Evolutionary conservation across 2,797 vertebrate species (phyloP), one percentile per base, ranked within the genome.

Genomic region (Synaphobranchus kaupii): DNA sequence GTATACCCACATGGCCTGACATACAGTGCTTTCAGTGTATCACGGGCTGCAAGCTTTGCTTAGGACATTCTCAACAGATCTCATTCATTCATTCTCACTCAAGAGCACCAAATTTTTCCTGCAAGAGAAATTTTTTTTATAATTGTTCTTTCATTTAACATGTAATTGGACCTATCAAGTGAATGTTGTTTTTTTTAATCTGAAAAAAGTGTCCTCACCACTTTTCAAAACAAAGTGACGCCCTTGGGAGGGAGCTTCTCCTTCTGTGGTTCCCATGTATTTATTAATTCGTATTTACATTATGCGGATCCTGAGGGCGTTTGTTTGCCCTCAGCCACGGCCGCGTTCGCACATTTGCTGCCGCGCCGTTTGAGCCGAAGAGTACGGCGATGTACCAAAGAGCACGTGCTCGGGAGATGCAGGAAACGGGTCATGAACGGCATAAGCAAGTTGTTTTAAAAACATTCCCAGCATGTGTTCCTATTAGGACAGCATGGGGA

Each of bases 391-490:
- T 10, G 31, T 22, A 7, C 39, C 15, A 3, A 20, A 39, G 60
- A 82, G 83, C 52, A 31, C 44, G 52, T 56, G 20, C 28, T 25
- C 22, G 34, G 34, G 22, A 17, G 39, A 50, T 31, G 48, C 68
- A 76, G 68, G 39, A 83, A 63, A 31, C 78, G 84, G 83, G 86
- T 87, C 86, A 63, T 13, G 13, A 84, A 84, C 13, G 9, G 66
- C 68, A 52, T 22, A 66, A 83, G 60, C 81, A 17, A 48, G 86
- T 60, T 84, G 54, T 78, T 84, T 84, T 48, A 68, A 48, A 78
- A 44, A 76, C 68, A 84, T 84, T 84, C 63, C 63, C 63, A 84
- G 80, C 22, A 63, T 63, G 44, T 13, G 48, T 73, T 63, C 80
- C 86, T 66, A 54, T 83, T 44, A 44, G 28, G 13, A 15, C 50